Evolutionary conservation across 1,140 invertebrate species (phyloP).

Genomic region (Bombus pyrosoma): DNA sequence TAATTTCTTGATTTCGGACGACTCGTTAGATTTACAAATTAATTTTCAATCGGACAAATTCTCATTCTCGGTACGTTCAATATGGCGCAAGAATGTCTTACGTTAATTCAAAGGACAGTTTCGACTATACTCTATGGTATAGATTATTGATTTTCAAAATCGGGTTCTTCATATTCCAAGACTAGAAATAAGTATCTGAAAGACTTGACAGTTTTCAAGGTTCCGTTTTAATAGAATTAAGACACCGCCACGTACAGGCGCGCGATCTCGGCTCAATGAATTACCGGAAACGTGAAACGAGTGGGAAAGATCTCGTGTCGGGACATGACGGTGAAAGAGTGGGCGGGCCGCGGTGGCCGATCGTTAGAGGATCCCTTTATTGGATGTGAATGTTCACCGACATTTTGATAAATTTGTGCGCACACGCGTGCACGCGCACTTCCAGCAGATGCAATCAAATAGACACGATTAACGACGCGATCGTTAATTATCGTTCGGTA

Average conservation of each 20-base stretch:
- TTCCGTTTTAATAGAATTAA: too few relatives aligned
- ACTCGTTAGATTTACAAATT: not conserved
- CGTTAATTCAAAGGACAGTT: too few relatives aligned
- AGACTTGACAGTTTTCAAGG: too few relatives aligned
- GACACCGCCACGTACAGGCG: too few relatives aligned
- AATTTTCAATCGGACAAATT: too few relatives aligned
- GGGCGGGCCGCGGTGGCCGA: slow-evolving; percentile 17
- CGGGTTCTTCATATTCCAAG: too few relatives aligned
- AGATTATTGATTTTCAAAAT: too few relatives aligned
- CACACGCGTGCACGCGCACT: slow-evolving; percentile 17
- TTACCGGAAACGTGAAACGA: slow-evolving; percentile 4
- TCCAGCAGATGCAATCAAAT: slow-evolving; percentile 50
- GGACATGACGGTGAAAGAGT: slow-evolving; percentile 13
- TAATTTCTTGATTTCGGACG: not conserved
- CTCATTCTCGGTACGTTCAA: too few relatives aligned
- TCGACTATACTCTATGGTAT: too few relatives aligned
- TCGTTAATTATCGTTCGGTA: slow-evolving; percentile 64
- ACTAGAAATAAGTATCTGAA: too few relatives aligned
- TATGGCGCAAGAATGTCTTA: too few relatives aligned
- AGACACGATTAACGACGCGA: slow-evolving; percentile 59
- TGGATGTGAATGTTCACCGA: slow-evolving; percentile 48
- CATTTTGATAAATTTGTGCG: slow-evolving; percentile 57
- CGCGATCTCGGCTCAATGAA: not conserved
- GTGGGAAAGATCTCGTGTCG: not conserved
- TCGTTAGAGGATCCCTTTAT: slow-evolving; percentile 45